phyloP scores from a whole-genome alignment of 37 sponge, comb jelly and placozoan species.

The Cliona cf. orientalis region DNA sequence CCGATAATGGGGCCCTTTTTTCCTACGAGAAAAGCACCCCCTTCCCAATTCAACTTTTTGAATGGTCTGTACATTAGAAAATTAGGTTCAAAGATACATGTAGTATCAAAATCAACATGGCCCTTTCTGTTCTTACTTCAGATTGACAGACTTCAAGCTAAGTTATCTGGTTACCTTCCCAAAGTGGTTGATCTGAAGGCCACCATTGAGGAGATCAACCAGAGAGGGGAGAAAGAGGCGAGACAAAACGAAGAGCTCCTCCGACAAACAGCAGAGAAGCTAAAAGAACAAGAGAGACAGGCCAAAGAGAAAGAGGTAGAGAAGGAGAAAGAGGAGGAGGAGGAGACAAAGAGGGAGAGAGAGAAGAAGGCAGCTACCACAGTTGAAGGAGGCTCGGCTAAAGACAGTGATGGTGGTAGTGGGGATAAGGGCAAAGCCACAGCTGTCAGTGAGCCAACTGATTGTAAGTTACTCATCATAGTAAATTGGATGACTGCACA shows the following conservation, averaged over 20 bases:
- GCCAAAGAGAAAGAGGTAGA: background rate
- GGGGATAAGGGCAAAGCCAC: too few relatives aligned
- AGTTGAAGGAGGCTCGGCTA: background rate
- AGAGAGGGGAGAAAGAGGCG: slow-evolving; percentile 24
- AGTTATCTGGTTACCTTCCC: background rate
- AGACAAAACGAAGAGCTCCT: slow-evolving; percentile 16
- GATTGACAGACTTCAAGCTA: background rate
- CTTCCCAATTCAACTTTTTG: too few relatives aligned
- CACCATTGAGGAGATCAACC: slow-evolving; percentile 17
- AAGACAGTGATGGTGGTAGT: too few relatives aligned
- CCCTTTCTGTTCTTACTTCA: background rate
- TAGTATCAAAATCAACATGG: too few relatives aligned
- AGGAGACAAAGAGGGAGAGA: background rate
- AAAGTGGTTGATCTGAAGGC: slow-evolving; percentile 8
- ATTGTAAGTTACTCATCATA: background rate
- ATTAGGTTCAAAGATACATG: too few relatives aligned
- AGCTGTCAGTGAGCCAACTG: too few relatives aligned
- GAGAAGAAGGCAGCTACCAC: background rate
- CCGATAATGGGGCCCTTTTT: too few relatives aligned
- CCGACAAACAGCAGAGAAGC: background rate
- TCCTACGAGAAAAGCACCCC: too few relatives aligned
- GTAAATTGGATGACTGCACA: background rate
- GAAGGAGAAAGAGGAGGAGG: background rate
- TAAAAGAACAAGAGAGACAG: background rate
- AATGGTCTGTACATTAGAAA: too few relatives aligned